Base-by-base conservation (phyloP, 2,113 vertebrate species). In the Trichomycterus rosablanca region DNA sequence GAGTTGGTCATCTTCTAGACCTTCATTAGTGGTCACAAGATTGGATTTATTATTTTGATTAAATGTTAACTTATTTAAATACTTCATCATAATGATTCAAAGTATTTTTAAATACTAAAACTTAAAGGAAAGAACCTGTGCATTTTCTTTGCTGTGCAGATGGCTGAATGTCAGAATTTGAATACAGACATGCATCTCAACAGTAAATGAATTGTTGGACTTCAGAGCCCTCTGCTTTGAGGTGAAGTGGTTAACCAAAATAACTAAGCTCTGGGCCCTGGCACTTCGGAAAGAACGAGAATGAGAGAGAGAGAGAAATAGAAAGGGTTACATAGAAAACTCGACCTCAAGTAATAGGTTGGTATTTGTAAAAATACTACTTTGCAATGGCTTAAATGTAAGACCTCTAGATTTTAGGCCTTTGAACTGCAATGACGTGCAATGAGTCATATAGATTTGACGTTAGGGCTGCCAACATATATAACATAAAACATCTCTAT, bases 181-280 rank as follows among this genome's bases (percentile, higher is more conserved):
- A 51, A 63, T 63, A n/a, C 10, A 51, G 52, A 53, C 59, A 63
- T 60, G 46, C 50, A 51, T 46, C 35, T 59, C 19, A 46, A 40
- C 28, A 59, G 53, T 46, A 56, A 53, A 53, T 19, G 16, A 23
- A 59, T 64, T 64, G 59, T 57, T 51, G 53, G 37, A 66, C 42
- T 46, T 59, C 24, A 54, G 20, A 51, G 44, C 28, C 11, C 34
- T 69, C n/a, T 63, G 49, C 52, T 54, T 59, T 70, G 59, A 67
- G 59, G 62, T 60, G 22, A 49, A 30, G 50, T 73, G 66, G 66
- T 73, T 59, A 59, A 68, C 60, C 64, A 63, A 55, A 65, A 54
- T 59, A 59, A 39, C 46, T 49, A 12, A 39, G 51, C 28, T 61
- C 32, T 70, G 54, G 23, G 23, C 14, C 28, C 42, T 64, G 46